Conservation (phyloP, 1,140 invertebrate genomes). For the Orius insidiosus region DNA sequence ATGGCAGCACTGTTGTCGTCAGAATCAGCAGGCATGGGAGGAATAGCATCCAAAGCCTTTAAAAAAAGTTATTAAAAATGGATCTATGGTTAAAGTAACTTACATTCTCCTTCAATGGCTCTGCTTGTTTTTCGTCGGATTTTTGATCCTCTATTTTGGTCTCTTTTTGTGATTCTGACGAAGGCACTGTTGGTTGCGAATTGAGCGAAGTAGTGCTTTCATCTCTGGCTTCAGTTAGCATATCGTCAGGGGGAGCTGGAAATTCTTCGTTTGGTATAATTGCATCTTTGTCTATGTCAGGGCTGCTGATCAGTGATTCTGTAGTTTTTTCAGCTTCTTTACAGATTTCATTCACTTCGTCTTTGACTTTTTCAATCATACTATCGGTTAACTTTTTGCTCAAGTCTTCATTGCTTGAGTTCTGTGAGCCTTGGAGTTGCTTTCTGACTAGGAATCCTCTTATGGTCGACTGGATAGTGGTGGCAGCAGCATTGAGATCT, state of each 20-base stretch:
- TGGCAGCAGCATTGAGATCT: conserved; percentile 14
- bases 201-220: background rate
- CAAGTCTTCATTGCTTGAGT: background rate
- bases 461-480: conserved; percentile 19
- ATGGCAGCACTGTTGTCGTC: conserved; percentile 7
- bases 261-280: conserved; percentile 6
- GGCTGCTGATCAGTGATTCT: conserved; percentile 5
- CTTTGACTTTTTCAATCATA: conserved; percentile 14
- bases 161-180: background rate
- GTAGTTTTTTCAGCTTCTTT: conserved; percentile 18
- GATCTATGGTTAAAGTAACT: background rate
- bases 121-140: conserved; percentile 1
- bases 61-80: background rate
- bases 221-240: background rate
- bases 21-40: conserved; percentile 4
- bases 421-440: conserved; percentile 15
- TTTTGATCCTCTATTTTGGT: conserved; percentile 2
- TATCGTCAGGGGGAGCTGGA: conserved; percentile 10
- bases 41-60: too few species aligned
- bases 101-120: background rate
- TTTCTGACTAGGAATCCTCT: conserved; percentile 19
- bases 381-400: conserved; percentile 10
- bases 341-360: conserved; percentile 19
- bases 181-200: too few species aligned
- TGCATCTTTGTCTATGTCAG: background rate